Evolutionary conservation across 2,797 vertebrate species (phyloP).

Genomic region (Pelobates cultripes): DNA sequence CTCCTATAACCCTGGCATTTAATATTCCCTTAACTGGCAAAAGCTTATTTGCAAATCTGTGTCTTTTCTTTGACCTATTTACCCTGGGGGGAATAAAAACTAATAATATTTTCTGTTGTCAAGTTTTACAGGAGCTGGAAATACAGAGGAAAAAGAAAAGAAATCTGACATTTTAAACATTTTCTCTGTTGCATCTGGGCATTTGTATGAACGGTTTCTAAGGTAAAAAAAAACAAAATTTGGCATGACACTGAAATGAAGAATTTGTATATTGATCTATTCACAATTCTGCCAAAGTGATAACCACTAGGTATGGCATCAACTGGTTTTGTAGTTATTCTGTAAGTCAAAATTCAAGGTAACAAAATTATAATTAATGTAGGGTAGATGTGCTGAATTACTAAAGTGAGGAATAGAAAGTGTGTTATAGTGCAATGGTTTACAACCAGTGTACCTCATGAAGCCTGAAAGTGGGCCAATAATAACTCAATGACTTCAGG

Average conservation of each 20-base stretch:
- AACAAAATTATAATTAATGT: no score
- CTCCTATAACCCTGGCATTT: not conserved
- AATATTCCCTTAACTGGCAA: not conserved
- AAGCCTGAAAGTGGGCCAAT: no score
- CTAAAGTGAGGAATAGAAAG: no score
- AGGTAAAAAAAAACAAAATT: constrained; percentile 73
- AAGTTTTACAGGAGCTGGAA: constrained; percentile 82
- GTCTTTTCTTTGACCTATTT: not conserved
- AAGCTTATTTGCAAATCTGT: not conserved
- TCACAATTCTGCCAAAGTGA: no score
- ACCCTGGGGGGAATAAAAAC: not conserved
- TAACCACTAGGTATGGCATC: not conserved
- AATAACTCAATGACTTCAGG: no score
- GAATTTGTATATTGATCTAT: no score
- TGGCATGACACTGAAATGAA: no score
- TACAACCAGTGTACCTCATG: no score
- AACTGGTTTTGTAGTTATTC: no score
- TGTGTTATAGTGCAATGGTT: no score
- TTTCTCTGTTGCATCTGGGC: constrained; percentile 96
- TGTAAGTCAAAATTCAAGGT: no score
- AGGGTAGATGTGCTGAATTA: no score
- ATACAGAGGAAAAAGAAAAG: constrained; percentile 72
- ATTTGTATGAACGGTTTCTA: constrained; percentile 96
- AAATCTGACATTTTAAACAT: constrained; percentile 87
- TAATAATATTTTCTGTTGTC: constrained; percentile 40